Conservation (phyloP, 2,113 vertebrate species). For the Calyptommatus sinebrachiatus region DNA sequence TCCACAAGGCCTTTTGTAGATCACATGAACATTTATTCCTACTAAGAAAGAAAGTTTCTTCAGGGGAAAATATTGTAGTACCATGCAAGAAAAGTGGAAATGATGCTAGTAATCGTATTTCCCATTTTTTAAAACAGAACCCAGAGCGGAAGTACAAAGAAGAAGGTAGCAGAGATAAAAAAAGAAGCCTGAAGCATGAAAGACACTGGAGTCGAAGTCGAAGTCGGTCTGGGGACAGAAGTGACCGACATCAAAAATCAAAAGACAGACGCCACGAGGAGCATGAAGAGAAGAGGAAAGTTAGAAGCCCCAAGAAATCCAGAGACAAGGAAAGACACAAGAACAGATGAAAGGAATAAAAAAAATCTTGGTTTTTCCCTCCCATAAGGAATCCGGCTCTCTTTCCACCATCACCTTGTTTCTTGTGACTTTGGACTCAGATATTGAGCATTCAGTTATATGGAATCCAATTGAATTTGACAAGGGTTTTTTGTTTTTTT, state of each 20-base stretch:
- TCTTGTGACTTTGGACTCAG: neutral
- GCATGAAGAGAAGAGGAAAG: conserved; percentile 73
- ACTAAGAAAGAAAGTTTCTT: neutral
- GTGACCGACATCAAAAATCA: conserved; percentile 66
- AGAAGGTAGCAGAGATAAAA: conserved; percentile 71
- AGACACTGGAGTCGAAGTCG: conserved; percentile 75
- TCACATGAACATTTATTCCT: neutral
- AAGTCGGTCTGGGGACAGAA: conserved; percentile 72
- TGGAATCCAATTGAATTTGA: neutral
- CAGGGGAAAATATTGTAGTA: neutral
- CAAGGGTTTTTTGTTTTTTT: neutral
- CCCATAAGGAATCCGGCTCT: neutral
- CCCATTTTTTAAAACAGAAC: conserved; percentile 55
- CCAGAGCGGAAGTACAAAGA: conserved; percentile 67
- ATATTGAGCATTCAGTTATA: neutral
- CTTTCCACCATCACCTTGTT: neutral
- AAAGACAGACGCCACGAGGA: conserved; percentile 66
- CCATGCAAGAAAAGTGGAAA: neutral
- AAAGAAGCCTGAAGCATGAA: conserved; percentile 70
- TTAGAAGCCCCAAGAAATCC: conserved; percentile 81
- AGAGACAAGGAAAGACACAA: conserved; percentile 84
- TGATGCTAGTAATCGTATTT: too few species aligned
- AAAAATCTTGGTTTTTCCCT: neutral
- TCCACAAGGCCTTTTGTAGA: neutral
- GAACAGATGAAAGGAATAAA: conserved; percentile 70